Conservation (phyloP, 2,888 invertebrate genomes). For the Hermaeophaga mercurialis region DNA sequence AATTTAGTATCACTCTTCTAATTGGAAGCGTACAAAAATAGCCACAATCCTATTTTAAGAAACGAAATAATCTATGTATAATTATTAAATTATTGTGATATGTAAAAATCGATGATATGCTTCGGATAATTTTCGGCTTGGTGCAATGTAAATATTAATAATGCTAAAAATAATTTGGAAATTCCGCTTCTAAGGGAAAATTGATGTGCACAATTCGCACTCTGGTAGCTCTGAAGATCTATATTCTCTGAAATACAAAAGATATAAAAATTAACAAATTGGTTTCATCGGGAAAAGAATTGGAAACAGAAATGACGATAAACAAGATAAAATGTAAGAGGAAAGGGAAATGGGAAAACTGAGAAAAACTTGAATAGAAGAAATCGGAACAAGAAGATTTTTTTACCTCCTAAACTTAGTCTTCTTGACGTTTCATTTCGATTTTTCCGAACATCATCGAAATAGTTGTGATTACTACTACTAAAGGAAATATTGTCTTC, state of each 20-base stretch:
- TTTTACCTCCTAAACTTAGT: constrained; percentile 26
- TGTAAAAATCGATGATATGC: constrained; percentile 26
- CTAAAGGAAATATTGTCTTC: constrained; percentile 29
- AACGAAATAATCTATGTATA: constrained; percentile 13
- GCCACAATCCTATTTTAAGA: constrained; percentile 38
- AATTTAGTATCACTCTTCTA: constrained; percentile 23
- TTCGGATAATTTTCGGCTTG: constrained; percentile 4
- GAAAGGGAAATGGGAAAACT: constrained; percentile 29
- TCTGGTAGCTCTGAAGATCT: constrained; percentile 46
- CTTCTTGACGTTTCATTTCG: constrained; percentile 31
- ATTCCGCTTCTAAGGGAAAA: constrained; percentile 23
- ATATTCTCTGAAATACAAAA: constrained; percentile 43
- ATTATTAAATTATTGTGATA: constrained; percentile 25
- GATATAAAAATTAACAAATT: no score
- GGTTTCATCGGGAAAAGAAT: no score
- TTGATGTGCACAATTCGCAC: constrained; percentile 42
- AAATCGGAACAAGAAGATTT: background rate
- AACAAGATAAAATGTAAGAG: no score
- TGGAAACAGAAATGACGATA: no score
- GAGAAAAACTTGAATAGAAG: background rate
- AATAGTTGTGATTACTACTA: constrained; percentile 16
- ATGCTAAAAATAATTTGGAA: constrained; percentile 10
- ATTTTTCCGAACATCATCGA: constrained; percentile 24
- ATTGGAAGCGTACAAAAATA: constrained; percentile 49
- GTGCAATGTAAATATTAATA: constrained; percentile 13